Conservation (phyloP, 2,888 invertebrate species). For the Cyclophora albipunctata region DNA sequence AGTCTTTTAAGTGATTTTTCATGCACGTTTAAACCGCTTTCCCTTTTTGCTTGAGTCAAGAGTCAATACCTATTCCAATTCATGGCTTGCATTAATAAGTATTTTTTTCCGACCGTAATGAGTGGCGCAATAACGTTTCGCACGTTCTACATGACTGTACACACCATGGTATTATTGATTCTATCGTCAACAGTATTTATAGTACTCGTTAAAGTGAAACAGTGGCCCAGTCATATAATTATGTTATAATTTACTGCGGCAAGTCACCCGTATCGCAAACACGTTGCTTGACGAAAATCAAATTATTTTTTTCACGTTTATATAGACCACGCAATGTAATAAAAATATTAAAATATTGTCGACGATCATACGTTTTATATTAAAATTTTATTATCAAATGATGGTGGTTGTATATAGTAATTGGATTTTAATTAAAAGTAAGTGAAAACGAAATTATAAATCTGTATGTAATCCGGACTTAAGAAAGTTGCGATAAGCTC, state of each 20-base stretch:
- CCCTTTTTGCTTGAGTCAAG: no score
- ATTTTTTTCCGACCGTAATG: no score
- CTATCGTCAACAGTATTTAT: slow-evolving; percentile 35
- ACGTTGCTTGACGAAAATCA: slow-evolving; percentile 58
- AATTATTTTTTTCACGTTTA: slow-evolving; percentile 44
- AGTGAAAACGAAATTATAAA: background rate
- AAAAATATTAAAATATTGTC: slow-evolving; percentile 57
- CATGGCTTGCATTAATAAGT: no score
- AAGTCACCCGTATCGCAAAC: slow-evolving; percentile 51
- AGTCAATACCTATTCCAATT: no score
- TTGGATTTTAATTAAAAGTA: background rate
- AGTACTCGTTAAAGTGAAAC: slow-evolving; percentile 48
- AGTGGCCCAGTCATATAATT: slow-evolving; percentile 51
- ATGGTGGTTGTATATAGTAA: slow-evolving; percentile 18
- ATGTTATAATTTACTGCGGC: slow-evolving; percentile 56
- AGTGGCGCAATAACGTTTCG: no score
- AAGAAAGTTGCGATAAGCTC: background rate
- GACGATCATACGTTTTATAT: slow-evolving; percentile 28
- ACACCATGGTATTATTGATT: slow-evolving; percentile 29
- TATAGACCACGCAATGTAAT: slow-evolving; percentile 50
- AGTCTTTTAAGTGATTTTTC: no score
- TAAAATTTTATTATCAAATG: slow-evolving; percentile 34
- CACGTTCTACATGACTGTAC: no score
- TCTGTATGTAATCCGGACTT: background rate
- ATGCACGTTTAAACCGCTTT: no score